A percentile compares a stretch with the other conserved stretches of the same genome.
These are phyloP conservation scores for Somateria mollissima DNA, from an alignment of 2,797 vertebrate species.

Conservation along the genomic window DNA sequence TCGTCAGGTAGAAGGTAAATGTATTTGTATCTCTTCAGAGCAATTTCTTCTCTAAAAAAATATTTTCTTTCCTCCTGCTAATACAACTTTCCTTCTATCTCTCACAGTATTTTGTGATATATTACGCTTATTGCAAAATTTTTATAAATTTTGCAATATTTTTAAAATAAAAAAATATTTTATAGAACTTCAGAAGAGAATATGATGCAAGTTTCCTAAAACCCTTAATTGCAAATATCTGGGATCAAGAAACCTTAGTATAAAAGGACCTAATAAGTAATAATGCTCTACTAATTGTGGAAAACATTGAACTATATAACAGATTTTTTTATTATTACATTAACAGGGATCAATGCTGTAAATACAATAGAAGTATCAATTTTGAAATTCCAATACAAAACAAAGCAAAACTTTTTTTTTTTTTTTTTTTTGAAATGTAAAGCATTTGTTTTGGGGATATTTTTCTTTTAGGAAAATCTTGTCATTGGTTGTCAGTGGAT, in stretches of 20 bases:
- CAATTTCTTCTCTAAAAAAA: not conserved
- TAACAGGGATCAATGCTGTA: not conserved
- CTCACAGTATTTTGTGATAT: not conserved
- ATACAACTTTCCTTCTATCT: not conserved
- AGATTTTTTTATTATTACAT: not conserved
- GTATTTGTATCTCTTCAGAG: not conserved
- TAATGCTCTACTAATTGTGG: not conserved
- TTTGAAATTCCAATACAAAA: not conserved
- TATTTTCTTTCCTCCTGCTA: not conserved
- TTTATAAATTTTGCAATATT: too few relatives aligned
- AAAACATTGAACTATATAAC: not conserved
- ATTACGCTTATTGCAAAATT: not conserved
- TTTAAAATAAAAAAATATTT: not conserved
- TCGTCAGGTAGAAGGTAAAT: constrained; percentile 81
- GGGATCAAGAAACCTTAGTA: not conserved
- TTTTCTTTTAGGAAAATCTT: constrained; percentile 81
- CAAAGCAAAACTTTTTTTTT: too few relatives aligned
- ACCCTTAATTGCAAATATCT: not conserved
- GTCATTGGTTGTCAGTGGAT: constrained; percentile 87
- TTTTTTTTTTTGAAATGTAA: not conserved
- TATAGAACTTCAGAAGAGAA: not conserved
- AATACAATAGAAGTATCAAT: not conserved
- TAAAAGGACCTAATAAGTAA: not conserved
- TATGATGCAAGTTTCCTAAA: not conserved
- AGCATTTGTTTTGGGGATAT: not conserved